These are phyloP conservation scores for Leptodactylus fallax DNA, from an alignment of 2,797 vertebrate genomes.

Conservation along the genomic window DNA sequence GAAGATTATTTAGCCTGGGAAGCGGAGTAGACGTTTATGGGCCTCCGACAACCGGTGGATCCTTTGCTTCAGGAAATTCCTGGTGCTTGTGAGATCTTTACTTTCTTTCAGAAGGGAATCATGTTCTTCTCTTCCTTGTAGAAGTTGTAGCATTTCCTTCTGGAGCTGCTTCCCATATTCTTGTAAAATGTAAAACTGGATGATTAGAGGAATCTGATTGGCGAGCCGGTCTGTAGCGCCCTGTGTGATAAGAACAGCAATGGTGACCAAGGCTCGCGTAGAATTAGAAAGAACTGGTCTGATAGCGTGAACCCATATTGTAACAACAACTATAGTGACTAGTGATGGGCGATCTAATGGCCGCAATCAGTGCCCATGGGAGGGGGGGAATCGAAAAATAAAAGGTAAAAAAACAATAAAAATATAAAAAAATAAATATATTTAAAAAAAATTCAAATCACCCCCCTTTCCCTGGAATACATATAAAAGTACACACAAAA, in stretches of 20 bases:
- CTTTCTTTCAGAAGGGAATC: conserved; percentile 79
- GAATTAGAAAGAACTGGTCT: too few relatives aligned
- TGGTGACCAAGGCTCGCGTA: background rate
- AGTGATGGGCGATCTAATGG: too few relatives aligned
- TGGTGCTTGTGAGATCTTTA: conserved; percentile 73
- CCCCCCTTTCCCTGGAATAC: too few relatives aligned
- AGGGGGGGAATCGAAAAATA: too few relatives aligned
- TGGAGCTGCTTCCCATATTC: conserved; percentile 75
- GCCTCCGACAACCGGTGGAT: conserved; percentile 24
- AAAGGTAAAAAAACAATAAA: too few relatives aligned
- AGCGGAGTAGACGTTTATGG: conserved; percentile 16
- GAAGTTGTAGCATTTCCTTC: conserved; percentile 79
- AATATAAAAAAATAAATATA: too few relatives aligned
- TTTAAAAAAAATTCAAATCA: too few relatives aligned
- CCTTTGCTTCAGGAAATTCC: conserved; percentile 58
- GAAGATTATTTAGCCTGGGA: conserved; percentile 6
- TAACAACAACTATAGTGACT: too few relatives aligned
- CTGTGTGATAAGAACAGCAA: background rate
- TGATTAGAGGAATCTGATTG: conserved; percentile 85
- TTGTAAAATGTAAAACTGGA: conserved; percentile 81
- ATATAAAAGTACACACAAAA: too few relatives aligned
- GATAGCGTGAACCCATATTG: too few relatives aligned
- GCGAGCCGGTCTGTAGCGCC: conserved; percentile 74
- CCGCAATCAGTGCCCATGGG: too few relatives aligned
- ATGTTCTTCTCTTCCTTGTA: conserved; percentile 78